phyloP scores from a whole-genome alignment of 2,113 vertebrate species.

The Gallinago media region DNA sequence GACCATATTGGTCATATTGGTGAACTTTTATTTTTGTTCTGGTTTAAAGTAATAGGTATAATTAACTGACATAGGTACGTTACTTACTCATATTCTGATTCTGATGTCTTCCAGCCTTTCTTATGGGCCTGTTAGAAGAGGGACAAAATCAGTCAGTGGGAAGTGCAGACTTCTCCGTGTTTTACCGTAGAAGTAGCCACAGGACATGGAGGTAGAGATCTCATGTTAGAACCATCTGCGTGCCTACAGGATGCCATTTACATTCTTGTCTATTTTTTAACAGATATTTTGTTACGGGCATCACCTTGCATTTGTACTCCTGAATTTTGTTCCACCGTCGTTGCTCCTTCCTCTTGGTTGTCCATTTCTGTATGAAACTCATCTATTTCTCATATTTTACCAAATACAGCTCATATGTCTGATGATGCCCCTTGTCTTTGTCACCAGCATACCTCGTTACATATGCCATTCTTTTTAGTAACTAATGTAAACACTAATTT shows the following conservation, averaged over 20 bases:
- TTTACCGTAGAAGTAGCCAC: background rate
- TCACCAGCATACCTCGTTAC: background rate
- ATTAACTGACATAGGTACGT: background rate
- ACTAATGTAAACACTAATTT: background rate
- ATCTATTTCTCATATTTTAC: background rate
- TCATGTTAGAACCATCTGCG: background rate
- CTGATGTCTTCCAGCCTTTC: background rate
- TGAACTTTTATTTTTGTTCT: background rate
- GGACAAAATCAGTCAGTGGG: background rate
- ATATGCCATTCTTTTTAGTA: background rate
- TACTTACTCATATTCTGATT: background rate
- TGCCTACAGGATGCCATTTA: background rate
- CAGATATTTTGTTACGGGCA: background rate
- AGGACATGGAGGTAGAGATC: background rate
- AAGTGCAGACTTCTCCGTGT: background rate
- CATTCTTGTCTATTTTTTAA: background rate
- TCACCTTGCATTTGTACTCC: background rate
- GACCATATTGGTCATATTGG: background rate
- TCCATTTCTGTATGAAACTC: background rate
- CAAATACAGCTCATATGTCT: background rate
- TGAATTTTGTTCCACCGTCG: background rate
- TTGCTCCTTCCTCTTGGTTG: background rate
- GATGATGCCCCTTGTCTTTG: background rate
- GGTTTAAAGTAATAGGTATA: background rate
- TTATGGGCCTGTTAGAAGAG: background rate